Conservation (phyloP, 2,113 vertebrate genomes). For the Cavia porcellus region DNA sequence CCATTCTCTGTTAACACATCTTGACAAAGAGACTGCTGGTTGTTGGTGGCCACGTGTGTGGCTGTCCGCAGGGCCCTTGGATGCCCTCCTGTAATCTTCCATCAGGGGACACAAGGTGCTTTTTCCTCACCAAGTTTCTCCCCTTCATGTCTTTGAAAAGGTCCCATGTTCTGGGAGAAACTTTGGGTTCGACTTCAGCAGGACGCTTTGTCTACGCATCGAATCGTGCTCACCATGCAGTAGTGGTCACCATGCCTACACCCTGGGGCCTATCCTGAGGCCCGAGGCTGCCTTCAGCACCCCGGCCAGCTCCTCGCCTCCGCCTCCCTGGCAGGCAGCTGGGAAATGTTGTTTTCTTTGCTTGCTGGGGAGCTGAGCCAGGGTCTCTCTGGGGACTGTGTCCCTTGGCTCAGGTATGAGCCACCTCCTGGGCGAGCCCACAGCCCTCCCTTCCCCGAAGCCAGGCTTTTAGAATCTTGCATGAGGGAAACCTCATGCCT, state of each 20-base stretch:
- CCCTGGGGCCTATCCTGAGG: rapidly evolving
- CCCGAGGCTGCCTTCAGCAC: conserved; percentile 35
- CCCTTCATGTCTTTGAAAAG: not conserved
- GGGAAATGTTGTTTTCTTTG: not conserved
- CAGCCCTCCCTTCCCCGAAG: not conserved
- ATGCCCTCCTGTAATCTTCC: rapidly evolving
- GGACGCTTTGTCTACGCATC: not conserved
- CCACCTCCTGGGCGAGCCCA: rapidly evolving
- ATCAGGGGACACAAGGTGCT: not conserved
- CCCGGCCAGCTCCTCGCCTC: conserved; percentile 55
- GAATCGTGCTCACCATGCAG: rapidly evolving
- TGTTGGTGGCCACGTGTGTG: not conserved
- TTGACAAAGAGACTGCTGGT: not conserved
- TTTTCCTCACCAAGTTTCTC: not conserved
- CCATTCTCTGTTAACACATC: not conserved
- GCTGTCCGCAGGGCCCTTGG: not conserved
- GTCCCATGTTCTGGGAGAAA: conserved; percentile 33
- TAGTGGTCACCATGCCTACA: rapidly evolving
- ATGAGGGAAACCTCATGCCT: rapidly evolving
- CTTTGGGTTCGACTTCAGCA: conserved; percentile 45
- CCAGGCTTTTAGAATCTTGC: not conserved
- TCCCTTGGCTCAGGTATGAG: not conserved
- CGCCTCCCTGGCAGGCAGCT: rapidly evolving
- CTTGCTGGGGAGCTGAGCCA: not conserved
- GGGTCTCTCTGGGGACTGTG: not conserved